A percentile compares a stretch with the other conserved stretches of the same genome.
phyloP scores from a whole-genome alignment of 1,140 invertebrate species.

The Nephila pilipes region DNA sequence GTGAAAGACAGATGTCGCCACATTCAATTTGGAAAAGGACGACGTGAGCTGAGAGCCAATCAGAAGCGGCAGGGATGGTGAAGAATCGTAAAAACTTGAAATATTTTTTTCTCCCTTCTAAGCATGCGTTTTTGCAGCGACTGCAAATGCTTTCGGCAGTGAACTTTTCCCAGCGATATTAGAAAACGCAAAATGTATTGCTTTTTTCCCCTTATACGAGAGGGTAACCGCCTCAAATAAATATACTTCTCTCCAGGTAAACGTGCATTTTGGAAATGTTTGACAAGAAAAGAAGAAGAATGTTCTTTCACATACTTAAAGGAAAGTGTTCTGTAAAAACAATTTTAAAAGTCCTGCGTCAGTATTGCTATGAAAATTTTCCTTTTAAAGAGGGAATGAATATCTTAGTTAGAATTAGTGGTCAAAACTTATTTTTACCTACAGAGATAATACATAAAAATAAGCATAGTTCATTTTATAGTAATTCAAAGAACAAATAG shows the following conservation, averaged over 20 bases:
- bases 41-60: not conserved
- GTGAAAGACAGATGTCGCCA: not conserved
- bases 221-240: not conserved
- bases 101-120: not conserved
- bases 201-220: not conserved
- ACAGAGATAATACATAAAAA: too few relatives aligned
- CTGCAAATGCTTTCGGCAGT: not conserved
- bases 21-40: not conserved
- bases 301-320: too few relatives aligned
- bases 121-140: not conserved
- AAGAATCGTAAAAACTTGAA: not conserved
- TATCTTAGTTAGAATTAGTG: too few relatives aligned
- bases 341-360: too few relatives aligned
- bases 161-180: not conserved
- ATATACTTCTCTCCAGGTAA: not conserved
- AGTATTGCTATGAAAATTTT: too few relatives aligned
- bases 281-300: too few relatives aligned
- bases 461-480: too few relatives aligned
- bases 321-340: too few relatives aligned
- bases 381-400: too few relatives aligned
- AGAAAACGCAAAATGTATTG: not conserved
- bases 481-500: too few relatives aligned
- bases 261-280: too few relatives aligned
- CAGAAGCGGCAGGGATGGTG: not conserved
- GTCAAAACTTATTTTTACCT: too few relatives aligned